phyloP scores from a whole-genome alignment of 2,797 vertebrate species.

The Amphiprion clarkii region DNA sequence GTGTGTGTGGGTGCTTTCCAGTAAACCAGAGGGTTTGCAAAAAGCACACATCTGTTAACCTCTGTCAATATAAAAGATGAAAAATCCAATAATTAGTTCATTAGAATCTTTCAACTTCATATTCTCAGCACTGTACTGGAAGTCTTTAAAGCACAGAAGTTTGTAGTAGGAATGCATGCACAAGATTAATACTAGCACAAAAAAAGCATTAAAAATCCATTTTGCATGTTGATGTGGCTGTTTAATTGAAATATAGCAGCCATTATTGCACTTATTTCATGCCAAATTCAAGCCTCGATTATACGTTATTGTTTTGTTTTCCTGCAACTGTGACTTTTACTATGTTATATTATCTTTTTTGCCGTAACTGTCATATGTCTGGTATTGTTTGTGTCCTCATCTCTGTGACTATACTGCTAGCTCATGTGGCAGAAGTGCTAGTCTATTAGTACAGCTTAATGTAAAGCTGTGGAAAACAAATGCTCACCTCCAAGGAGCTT shows the following conservation, averaged over 20 bases:
- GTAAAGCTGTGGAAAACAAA: neutral
- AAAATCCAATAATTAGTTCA: neutral
- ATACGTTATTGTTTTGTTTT: neutral
- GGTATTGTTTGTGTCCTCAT: neutral
- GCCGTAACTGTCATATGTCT: neutral
- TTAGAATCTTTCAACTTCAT: neutral
- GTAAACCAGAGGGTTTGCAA: slow-evolving; percentile 18
- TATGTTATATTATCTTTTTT: neutral
- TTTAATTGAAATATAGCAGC: neutral
- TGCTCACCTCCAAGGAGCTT: slow-evolving; percentile 12
- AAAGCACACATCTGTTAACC: neutral
- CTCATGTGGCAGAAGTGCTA: neutral
- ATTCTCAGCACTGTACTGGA: neutral
- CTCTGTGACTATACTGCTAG: neutral
- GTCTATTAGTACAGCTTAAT: neutral
- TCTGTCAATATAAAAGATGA: neutral
- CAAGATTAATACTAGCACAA: neutral
- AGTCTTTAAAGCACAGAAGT: neutral
- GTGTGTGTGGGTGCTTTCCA: slow-evolving; percentile 20
- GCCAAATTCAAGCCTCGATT: neutral
- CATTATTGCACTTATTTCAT: neutral
- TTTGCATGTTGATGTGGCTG: neutral
- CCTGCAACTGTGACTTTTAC: slow-evolving; percentile 8
- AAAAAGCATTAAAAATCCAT: neutral
- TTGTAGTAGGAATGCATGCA: neutral